Conservation (phyloP, 1,140 invertebrate species). For the Drosophila parvula region DNA sequence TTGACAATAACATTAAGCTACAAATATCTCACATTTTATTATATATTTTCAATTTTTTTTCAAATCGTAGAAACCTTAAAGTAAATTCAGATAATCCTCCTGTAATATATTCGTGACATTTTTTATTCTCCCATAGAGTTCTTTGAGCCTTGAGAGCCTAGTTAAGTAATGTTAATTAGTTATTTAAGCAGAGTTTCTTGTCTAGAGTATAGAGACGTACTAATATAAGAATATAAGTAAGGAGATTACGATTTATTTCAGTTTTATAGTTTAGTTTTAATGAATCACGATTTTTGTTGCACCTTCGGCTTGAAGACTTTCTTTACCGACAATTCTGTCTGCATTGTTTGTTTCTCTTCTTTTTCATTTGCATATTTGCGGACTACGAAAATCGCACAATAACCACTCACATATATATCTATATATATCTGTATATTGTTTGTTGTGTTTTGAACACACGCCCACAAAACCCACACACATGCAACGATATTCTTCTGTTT, state of each 20-base stretch:
- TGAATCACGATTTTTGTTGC: constrained; percentile 34
- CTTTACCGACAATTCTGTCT: constrained; percentile 36
- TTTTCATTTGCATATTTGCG: constrained; percentile 69
- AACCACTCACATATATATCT: constrained; percentile 17
- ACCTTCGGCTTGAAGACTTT: constrained; percentile 51
- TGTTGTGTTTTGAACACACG: constrained; percentile 54
- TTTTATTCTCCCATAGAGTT: constrained; percentile 34
- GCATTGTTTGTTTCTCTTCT: constrained; percentile 51
- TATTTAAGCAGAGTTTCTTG: constrained; percentile 40
- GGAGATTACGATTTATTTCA: constrained; percentile 23
- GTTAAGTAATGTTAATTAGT: constrained; percentile 50
- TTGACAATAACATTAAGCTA: constrained; percentile 13
- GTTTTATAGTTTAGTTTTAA: constrained; percentile 42
- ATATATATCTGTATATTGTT: constrained; percentile 56
- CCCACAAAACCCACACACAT: constrained; percentile 32
- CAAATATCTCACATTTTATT: constrained; percentile 11
- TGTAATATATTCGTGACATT: constrained; percentile 40
- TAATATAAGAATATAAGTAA: constrained; percentile 28
- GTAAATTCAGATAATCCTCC: constrained; percentile 20
- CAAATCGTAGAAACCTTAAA: constrained; percentile 29
- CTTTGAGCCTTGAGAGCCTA: constrained; percentile 40
- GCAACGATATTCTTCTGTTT: constrained; percentile 58
- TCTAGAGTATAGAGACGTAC: constrained; percentile 31
- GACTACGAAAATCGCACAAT: constrained; percentile 60
- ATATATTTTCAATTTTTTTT: constrained; percentile 16